A percentile compares a stretch with the other conserved stretches of the same genome.
phyloP scores from a whole-genome alignment of 2,113 vertebrate genomes.

The Zeus faber region DNA sequence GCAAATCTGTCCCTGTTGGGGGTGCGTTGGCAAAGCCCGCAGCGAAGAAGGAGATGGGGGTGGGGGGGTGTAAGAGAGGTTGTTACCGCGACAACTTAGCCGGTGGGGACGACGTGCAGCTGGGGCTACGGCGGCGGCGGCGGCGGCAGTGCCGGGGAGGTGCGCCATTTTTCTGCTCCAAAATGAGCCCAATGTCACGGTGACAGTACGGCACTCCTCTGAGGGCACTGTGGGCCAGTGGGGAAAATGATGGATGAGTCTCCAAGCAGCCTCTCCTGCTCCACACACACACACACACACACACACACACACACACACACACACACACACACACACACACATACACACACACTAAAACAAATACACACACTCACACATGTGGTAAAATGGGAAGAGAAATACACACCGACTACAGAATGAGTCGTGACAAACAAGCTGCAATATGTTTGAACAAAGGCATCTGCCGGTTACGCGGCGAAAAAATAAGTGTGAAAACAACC shows the following conservation, averaged over 20 bases:
- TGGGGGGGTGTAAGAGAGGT: slow-evolving; percentile 34
- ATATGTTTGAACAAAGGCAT: slow-evolving; percentile 28
- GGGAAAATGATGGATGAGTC: slow-evolving; percentile 70
- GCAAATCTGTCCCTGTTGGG: slow-evolving; percentile 36
- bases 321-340: slow-evolving; percentile 16
- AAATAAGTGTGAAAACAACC: background rate
- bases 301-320: slow-evolving; percentile 11
- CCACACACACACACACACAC: slow-evolving; percentile 16
- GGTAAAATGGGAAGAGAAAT: background rate
- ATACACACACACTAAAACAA: too few species aligned
- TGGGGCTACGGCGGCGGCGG: slow-evolving; percentile 6
- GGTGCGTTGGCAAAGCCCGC: slow-evolving; percentile 6
- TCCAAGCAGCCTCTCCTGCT: too few species aligned
- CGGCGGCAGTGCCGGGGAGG: background rate
- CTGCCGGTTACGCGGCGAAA: too few species aligned
- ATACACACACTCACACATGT: slow-evolving; percentile 5
- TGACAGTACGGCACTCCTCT: slow-evolving; percentile 55
- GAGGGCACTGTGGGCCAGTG: slow-evolving; percentile 56
- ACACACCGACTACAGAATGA: background rate
- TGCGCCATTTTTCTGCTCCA: slow-evolving; percentile 62
- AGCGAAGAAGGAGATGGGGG: slow-evolving; percentile 21
- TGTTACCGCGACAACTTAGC: slow-evolving; percentile 43
- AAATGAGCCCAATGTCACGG: slow-evolving; percentile 69
- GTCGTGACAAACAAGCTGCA: slow-evolving; percentile 26
- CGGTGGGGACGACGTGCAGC: too few species aligned